phyloP scores from a whole-genome alignment of 2,888 invertebrate genomes.

The Melanostoma scalare region DNA sequence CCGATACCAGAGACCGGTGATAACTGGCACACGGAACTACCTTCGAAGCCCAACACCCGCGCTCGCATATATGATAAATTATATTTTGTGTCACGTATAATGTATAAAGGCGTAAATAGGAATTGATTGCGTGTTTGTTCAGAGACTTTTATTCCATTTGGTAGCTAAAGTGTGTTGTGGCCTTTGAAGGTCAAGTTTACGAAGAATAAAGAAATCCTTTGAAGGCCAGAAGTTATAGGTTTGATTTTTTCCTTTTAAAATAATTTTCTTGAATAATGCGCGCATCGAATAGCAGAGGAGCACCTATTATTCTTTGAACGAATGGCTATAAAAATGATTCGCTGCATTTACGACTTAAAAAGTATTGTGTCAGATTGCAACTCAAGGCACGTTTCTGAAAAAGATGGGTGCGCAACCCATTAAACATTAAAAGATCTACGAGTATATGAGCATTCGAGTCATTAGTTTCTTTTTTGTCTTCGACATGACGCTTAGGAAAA shows the following conservation, averaged over 20 bases:
- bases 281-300: too few species aligned
- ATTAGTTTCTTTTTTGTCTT: too few species aligned
- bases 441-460: too few species aligned
- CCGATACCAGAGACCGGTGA: slow-evolving; percentile 41
- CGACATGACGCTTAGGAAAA: too few species aligned
- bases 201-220: slow-evolving; percentile 40
- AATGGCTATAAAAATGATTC: too few species aligned
- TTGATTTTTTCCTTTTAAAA: background rate
- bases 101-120: slow-evolving; percentile 53
- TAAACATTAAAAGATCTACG: too few species aligned
- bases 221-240: slow-evolving; percentile 26
- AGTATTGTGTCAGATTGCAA: too few species aligned
- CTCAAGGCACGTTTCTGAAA: too few species aligned
- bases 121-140: slow-evolving; percentile 50
- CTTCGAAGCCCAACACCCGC: slow-evolving; percentile 48
- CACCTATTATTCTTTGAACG: too few species aligned
- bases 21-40: slow-evolving; percentile 64
- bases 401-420: too few species aligned
- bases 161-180: slow-evolving; percentile 10
- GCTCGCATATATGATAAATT: slow-evolving; percentile 59
- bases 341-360: too few species aligned
- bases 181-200: slow-evolving; percentile 70
- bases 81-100: slow-evolving; percentile 66
- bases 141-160: background rate
- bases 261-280: too few species aligned